These are phyloP conservation scores for Rissa tridactyla DNA, from an alignment of 2,113 vertebrate species.

Conservation along the genomic window DNA sequence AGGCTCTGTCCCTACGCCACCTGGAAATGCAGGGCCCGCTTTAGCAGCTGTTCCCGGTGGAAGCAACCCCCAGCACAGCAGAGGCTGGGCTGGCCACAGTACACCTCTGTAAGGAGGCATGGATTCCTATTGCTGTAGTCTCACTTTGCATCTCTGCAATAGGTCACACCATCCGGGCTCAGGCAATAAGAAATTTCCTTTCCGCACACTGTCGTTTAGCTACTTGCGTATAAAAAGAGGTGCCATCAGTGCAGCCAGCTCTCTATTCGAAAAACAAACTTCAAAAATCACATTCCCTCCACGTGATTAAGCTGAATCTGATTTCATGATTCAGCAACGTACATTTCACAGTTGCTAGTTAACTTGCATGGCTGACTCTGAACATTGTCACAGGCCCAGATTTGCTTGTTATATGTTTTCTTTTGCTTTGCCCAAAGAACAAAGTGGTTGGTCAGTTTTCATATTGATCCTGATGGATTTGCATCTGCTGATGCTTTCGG, in stretches of 20 bases:
- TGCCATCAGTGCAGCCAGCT: neutral
- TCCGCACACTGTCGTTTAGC: neutral
- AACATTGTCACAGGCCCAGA: neutral
- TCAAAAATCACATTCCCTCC: neutral
- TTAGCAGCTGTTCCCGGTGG: neutral
- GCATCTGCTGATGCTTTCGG: neutral
- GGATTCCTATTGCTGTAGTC: neutral
- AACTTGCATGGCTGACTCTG: neutral
- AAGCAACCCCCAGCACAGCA: neutral
- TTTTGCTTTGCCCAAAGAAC: neutral
- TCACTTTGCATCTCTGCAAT: neutral
- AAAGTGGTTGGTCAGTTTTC: neutral
- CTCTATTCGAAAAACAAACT: neutral
- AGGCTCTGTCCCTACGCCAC: neutral
- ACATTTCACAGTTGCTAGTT: neutral
- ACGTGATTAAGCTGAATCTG: neutral
- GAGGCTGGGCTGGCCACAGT: neutral
- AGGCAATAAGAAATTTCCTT: neutral
- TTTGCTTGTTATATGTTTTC: neutral
- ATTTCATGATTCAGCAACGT: neutral
- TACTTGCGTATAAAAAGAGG: neutral
- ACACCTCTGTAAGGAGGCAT: neutral
- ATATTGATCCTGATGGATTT: neutral
- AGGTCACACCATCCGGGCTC: neutral
- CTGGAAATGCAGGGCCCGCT: accelerated